Base-by-base conservation (phyloP, 2,113 vertebrate species). In the Panthera leo region DNA sequence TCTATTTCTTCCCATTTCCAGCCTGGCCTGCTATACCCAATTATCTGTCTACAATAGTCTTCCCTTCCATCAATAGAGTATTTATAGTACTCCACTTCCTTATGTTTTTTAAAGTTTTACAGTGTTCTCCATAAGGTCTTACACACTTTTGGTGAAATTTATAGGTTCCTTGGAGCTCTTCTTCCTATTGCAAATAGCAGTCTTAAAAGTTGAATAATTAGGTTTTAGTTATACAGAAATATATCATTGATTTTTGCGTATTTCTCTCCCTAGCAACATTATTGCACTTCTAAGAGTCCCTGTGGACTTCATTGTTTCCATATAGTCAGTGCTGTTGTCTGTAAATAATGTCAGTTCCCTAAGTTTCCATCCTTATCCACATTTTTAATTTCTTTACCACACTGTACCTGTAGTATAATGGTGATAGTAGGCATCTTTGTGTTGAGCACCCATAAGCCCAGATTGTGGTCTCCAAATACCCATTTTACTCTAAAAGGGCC, bases 161-260 rank as follows among this genome's bases (percentile, higher is more conserved):
- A 51, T 71, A 79, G 88, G 23, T 89, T 94, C 31, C 31, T 71
- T 85, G 63, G 58, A 90, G 48, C 14, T 83, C 48, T 83, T 71
- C 42, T 92, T 92, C 3, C 25, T 93, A 7, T n/a, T 90, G 31
- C 63, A 79, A 31, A 78, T 73, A 65, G 6, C 67, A 55, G 70
- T 36, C 29, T 68, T 84, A 82, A 90, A 90, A 53, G 82, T 76
- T 94, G 55, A 45, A 16, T 92, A 70, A 79, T 58, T 89, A 58
- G 31, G 25, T 87, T 79, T 5, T 79, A 94, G 83, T 34, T 94
- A 61, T 67, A 36, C 36, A 76, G 39, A 93, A 87, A 58, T 97
- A 39, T 95, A 39, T 23, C 91, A 87, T 91, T 86, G 63, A 55
- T 75, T 97, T 89, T 90, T 96, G 1, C 71, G 5, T 70, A 15